A percentile compares a stretch with the other conserved stretches of the same genome.
These are phyloP conservation scores for Acromyrmex echinatior DNA, from an alignment of 1,140 invertebrate species.

Conservation along the genomic window DNA sequence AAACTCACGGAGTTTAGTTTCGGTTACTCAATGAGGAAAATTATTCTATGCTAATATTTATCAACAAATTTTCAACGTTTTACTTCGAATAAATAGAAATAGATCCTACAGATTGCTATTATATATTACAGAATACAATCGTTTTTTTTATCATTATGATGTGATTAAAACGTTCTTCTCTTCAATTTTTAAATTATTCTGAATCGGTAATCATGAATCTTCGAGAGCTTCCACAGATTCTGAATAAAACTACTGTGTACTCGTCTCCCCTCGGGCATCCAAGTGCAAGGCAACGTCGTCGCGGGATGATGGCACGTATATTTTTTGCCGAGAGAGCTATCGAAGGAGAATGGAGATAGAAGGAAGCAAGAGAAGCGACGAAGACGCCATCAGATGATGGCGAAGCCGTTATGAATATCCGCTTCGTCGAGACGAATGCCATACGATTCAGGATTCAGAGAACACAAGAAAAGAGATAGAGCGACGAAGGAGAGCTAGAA, in stretches of 20 bases:
- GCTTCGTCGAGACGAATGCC: conserved; percentile 54
- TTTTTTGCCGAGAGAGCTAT: not conserved
- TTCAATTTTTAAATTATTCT: not conserved
- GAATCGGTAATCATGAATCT: not conserved
- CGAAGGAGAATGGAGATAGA: conserved; percentile 18
- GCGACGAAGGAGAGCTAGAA: conserved; percentile 65
- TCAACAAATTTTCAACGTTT: not conserved
- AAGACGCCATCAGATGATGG: conserved; percentile 71
- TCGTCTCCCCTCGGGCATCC: not conserved
- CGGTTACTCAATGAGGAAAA: not conserved
- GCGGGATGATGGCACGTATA: conserved; percentile 20
- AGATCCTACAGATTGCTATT: not conserved
- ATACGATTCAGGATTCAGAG: conserved; percentile 34
- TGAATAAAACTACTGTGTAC: not conserved
- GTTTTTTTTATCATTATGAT: not conserved
- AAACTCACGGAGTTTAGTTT: not conserved
- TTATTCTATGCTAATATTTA: not conserved
- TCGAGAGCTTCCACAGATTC: not conserved
- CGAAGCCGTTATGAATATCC: conserved; percentile 77
- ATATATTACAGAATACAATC: not conserved
- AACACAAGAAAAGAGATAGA: conserved; percentile 46
- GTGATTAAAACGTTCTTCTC: not conserved
- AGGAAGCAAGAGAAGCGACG: conserved; percentile 63
- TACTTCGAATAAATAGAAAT: not conserved
- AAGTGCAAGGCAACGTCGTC: conserved; percentile 5